Evolutionary conservation across 2,888 invertebrate genomes (phyloP).

Genomic region (Caenorhabditis wallacei): DNA sequence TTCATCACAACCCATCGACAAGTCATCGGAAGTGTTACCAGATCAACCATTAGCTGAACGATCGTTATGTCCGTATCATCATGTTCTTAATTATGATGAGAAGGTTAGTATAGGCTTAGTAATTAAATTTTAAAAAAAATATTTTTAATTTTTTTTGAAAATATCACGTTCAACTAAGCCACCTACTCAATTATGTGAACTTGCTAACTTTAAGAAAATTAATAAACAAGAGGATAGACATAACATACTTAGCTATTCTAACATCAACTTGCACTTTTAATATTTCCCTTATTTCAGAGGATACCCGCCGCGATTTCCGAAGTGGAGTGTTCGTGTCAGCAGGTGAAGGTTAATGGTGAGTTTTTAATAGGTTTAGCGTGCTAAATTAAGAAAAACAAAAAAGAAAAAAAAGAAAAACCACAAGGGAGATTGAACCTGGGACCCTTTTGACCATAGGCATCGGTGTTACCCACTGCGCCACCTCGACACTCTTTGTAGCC

Average conservation of each 20-base stretch:
- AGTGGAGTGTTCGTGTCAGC: constrained; percentile 62
- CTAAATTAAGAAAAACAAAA: neutral
- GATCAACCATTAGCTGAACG: constrained; percentile 61
- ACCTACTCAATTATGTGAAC: constrained; percentile 55
- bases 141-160: neutral
- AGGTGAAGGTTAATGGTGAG: constrained; percentile 49
- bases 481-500: neutral
- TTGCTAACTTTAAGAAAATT: constrained; percentile 29
- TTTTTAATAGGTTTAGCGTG: no score
- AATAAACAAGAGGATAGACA: neutral
- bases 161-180: neutral
- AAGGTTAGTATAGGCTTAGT: constrained; percentile 30
- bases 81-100: constrained; percentile 62
- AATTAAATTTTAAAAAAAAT: constrained; percentile 13
- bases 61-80: constrained; percentile 61
- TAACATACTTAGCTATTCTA: constrained; percentile 1
- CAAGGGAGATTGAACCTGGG: neutral
- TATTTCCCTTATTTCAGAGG: constrained; percentile 47
- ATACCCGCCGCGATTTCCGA: constrained; percentile 64
- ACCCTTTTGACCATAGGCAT: neutral
- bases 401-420: neutral
- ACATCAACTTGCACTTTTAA: constrained; percentile 1
- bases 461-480: neutral
- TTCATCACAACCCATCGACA: constrained; percentile 1
- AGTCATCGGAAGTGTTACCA: constrained; percentile 58